These are phyloP conservation scores for Phyllopteryx taeniolatus DNA, from an alignment of 2,113 vertebrate species.

Conservation along the genomic window DNA sequence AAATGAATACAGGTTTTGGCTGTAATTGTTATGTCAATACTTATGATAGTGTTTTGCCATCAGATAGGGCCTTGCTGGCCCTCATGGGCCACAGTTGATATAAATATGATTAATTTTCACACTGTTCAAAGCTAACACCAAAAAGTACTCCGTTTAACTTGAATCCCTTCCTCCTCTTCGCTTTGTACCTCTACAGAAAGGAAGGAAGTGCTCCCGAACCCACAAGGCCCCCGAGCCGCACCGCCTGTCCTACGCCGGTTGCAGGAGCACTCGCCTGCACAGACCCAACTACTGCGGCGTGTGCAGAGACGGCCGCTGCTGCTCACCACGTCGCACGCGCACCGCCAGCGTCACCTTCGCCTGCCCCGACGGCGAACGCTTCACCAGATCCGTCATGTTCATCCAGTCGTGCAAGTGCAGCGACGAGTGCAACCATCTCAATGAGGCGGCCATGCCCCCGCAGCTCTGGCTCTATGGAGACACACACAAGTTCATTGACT, in stretches of 20 bases:
- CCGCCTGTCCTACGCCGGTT: constrained; percentile 75
- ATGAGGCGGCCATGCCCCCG: constrained; percentile 70
- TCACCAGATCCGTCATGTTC: constrained; percentile 76
- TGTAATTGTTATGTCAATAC: too few relatives aligned
- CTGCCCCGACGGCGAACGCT: constrained; percentile 73
- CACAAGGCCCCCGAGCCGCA: constrained; percentile 77
- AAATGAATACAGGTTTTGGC: too few relatives aligned
- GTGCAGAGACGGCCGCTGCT: constrained; percentile 79
- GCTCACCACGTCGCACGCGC: constrained; percentile 75
- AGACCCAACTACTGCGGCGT: constrained; percentile 78
- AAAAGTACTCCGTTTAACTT: neutral
- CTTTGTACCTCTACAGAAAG: constrained; percentile 66
- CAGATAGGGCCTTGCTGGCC: too few relatives aligned
- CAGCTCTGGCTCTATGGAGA: constrained; percentile 76
- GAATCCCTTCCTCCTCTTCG: neutral
- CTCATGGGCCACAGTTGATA: too few relatives aligned
- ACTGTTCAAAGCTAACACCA: too few relatives aligned
- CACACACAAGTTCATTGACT: constrained; percentile 79
- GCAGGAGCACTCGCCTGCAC: constrained; percentile 75
- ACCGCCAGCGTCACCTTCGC: constrained; percentile 72
- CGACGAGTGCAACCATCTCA: constrained; percentile 73
- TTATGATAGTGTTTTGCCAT: too few relatives aligned
- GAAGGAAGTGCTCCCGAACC: constrained; percentile 78
- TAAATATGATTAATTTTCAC: too few relatives aligned
- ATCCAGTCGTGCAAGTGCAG: constrained; percentile 82